Evolutionary conservation across 2,797 vertebrate species (phyloP), one percentile per base, ranked within the genome.

Genomic region (Loriculus beryllinus): DNA sequence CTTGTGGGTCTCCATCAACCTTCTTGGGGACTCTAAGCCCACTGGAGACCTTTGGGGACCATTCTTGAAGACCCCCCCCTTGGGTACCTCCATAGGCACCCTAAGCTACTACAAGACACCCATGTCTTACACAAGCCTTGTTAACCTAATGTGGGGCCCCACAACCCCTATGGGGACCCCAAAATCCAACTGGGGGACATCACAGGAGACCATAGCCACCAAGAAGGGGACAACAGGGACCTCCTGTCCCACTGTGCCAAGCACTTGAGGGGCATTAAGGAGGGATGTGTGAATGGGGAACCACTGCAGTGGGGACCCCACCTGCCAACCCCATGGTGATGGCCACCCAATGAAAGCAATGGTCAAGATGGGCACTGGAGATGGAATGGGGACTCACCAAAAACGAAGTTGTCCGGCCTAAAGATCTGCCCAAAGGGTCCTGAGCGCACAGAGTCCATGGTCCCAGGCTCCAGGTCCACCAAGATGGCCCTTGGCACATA

Each of bases 361-460:
- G 31, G 45, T 21, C 60, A 40, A 60, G 8, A 5, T 14, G 14
- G 8, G 4, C 12, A 12, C 6, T 26, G 12, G 4, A 0, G 1
- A 25, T 7, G 35, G 49, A 8, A 2, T 0, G 16, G 14, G 1
- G 7, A 56, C 52, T 56, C 52, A 56, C 52, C 52, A 22, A 56
- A 56, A 33, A 56, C 52, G 14, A 56, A 56, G 31, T 56, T 56
- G 52, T 56, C 52, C 20, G 52, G 52, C 20, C 52, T 56, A 33
- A 56, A 90, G 65, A 90, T 90, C 80, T 89, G 87, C 59, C 87
- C 86, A 1, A 89, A 89, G 19, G 86, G 86, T 39, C 86, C 86
- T 0, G 86, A 89, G 15, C 86, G 79, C 56, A 89, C 86, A 0
- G 86, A 89, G 49, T 89, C 87, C 87, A 82, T 89, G 43, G 79